phyloP scores from a whole-genome alignment of 1,140 invertebrate genomes.

The Penaeus chinensis region DNA sequence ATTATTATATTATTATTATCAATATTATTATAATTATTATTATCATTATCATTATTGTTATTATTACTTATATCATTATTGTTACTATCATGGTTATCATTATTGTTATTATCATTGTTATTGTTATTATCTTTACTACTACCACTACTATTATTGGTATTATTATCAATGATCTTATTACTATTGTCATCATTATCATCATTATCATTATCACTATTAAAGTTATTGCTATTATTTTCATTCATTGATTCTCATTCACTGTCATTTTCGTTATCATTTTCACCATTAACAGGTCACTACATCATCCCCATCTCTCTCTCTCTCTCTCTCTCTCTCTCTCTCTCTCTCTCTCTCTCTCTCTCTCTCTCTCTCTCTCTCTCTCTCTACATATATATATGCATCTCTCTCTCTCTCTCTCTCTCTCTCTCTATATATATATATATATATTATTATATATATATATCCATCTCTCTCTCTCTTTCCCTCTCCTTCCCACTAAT shows the following conservation, averaged over 20 bases:
- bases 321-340: slow-evolving; percentile 22
- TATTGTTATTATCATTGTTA: not conserved
- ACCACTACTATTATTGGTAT: too few species aligned
- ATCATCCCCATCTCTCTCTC: not conserved
- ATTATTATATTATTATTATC: not conserved
- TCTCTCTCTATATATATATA: not conserved
- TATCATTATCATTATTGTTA: not conserved
- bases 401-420: slow-evolving; percentile 28
- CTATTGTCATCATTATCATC: too few species aligned
- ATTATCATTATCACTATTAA: too few species aligned
- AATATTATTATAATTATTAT: not conserved
- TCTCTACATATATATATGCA: too few species aligned
- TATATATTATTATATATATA: not conserved
- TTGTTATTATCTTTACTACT: too few species aligned
- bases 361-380: slow-evolving; percentile 29
- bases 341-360: slow-evolving; percentile 21
- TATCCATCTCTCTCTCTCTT: slow-evolving; percentile 15
- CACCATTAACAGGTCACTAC: not conserved
- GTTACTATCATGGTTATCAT: not conserved
- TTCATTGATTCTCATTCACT: too few species aligned
- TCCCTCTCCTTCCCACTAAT: not conserved
- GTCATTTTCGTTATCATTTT: too few species aligned
- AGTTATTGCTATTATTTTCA: too few species aligned
- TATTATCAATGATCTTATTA: too few species aligned
- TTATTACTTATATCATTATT: not conserved